Evolutionary conservation across 2,113 vertebrate species (phyloP).

Genomic region (Tachysurus fulvidraco): DNA sequence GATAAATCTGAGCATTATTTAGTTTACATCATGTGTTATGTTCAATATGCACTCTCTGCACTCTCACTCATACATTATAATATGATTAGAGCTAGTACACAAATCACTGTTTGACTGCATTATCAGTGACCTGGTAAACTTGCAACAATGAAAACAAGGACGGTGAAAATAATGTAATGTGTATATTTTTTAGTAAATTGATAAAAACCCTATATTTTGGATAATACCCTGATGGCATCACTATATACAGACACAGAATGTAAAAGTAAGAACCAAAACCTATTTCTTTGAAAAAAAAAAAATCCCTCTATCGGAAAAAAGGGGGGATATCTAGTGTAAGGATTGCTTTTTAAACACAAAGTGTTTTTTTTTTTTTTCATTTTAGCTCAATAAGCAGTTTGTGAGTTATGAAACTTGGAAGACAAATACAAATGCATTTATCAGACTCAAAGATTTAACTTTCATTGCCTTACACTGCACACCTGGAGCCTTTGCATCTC

Average conservation of each 20-base stretch:
- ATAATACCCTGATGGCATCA: not conserved
- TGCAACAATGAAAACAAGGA: not conserved
- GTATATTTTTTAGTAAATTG: not conserved
- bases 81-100: not conserved
- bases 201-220: not conserved
- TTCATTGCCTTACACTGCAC: not conserved
- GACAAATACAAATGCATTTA: not conserved
- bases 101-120: not conserved
- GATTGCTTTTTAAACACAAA: not conserved
- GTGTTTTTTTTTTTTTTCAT: not conserved
- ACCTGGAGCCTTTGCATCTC: too few relatives aligned
- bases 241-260: not conserved
- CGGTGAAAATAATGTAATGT: not conserved
- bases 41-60: not conserved
- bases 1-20: not conserved
- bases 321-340: not conserved
- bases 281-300: not conserved
- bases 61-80: not conserved
- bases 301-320: not conserved
- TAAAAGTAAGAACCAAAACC: not conserved
- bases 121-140: not conserved
- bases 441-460: not conserved
- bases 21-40: not conserved
- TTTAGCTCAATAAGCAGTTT: not conserved
- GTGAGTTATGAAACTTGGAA: not conserved